Conservation (phyloP, 2,113 vertebrate species). For the Carettochelys insculpta region DNA sequence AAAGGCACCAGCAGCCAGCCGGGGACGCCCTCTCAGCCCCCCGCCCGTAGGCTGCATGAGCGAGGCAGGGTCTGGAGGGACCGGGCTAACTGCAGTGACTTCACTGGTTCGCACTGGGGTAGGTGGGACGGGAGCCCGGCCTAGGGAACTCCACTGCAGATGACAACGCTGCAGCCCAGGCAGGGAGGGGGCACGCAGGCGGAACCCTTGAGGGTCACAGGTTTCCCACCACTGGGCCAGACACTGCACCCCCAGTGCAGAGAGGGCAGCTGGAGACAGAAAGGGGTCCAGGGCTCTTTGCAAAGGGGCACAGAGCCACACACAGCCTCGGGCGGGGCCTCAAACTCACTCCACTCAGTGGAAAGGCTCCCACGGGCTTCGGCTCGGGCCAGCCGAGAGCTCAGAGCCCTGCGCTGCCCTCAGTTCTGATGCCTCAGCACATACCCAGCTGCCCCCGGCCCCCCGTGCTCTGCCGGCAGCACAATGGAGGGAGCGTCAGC, state of each 20-base stretch:
- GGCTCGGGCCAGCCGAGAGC: not conserved
- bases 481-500: not conserved
- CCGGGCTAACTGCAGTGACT: not conserved
- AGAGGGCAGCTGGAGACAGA: not conserved
- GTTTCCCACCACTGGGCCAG: no score
- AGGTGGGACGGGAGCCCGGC: not conserved
- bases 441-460: constrained; percentile 28
- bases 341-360: no score
- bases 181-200: no score
- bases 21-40: no score
- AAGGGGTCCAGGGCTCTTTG: not conserved
- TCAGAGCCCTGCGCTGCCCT: not conserved
- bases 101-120: not conserved
- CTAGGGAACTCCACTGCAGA: not conserved
- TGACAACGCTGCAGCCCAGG: not conserved
- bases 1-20: not conserved
- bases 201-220: no score
- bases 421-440: constrained; percentile 46
- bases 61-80: not conserved
- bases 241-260: not conserved
- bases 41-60: not conserved
- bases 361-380: not conserved
- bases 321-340: no score
- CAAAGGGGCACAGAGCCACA: no score
- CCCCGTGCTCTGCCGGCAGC: accelerated